These are phyloP conservation scores for Melipona quadrifasciata DNA, from an alignment of 1,140 invertebrate species.

Conservation along the genomic window DNA sequence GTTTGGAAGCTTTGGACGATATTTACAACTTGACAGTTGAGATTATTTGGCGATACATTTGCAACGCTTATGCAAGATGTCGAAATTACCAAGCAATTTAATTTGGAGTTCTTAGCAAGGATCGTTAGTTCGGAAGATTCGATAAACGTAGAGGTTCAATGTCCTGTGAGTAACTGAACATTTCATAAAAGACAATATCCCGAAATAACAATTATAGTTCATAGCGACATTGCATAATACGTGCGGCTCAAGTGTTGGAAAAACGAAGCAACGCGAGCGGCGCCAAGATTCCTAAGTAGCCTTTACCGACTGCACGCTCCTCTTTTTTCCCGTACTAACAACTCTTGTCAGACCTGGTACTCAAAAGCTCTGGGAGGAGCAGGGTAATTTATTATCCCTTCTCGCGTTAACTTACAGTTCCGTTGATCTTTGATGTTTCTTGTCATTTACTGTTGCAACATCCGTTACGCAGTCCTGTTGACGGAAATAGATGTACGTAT, in stretches of 20 bases:
- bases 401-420: constrained; percentile 11
- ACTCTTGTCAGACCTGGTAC: constrained; percentile 23
- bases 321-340: constrained; percentile 35
- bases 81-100: background rate
- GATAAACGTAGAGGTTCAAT: background rate
- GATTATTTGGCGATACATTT: background rate
- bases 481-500: background rate
- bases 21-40: background rate
- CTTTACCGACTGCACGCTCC: constrained; percentile 2
- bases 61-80: background rate
- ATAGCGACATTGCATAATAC: constrained; percentile 55
- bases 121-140: background rate
- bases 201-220: constrained; percentile 49
- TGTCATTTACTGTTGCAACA: background rate
- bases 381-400: constrained; percentile 33
- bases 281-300: constrained; percentile 51
- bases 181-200: constrained; percentile 16
- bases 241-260: constrained; percentile 13
- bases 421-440: constrained; percentile 8
- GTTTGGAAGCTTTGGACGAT: background rate
- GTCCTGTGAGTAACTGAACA: background rate
- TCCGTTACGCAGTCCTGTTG: background rate
- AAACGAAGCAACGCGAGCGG: constrained; percentile 44
- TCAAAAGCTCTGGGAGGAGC: constrained; percentile 12
- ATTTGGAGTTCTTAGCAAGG: background rate